These are phyloP conservation scores for Garra rufa DNA, from an alignment of 2,113 vertebrate genomes.

Conservation along the genomic window DNA sequence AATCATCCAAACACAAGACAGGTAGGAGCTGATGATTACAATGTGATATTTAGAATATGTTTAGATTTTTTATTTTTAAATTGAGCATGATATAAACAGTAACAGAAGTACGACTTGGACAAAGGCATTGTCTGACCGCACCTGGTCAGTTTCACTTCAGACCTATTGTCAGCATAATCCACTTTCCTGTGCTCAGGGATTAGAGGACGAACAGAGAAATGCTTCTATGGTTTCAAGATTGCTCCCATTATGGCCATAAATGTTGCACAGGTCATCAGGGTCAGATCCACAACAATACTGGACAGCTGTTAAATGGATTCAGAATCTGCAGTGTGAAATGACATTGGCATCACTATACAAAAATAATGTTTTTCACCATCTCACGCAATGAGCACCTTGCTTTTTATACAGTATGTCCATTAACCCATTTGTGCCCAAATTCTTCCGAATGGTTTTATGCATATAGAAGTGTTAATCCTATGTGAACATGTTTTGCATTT, in stretches of 20 bases:
- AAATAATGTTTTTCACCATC: not conserved
- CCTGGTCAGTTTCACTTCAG: constrained; percentile 21
- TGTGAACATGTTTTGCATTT: too few relatives aligned
- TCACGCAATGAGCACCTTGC: not conserved
- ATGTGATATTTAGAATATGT: constrained; percentile 59
- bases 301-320: not conserved
- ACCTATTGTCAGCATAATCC: constrained; percentile 24
- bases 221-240: constrained; percentile 17
- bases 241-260: constrained; percentile 11
- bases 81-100: constrained; percentile 24
- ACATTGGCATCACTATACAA: not conserved
- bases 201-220: not conserved
- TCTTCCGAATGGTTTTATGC: too few relatives aligned
- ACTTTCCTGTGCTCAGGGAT: not conserved
- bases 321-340: not conserved
- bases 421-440: too few relatives aligned
- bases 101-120: constrained; percentile 11
- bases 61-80: constrained; percentile 27
- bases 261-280: not conserved
- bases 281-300: not conserved
- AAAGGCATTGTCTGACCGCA: constrained; percentile 16
- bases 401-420: not conserved
- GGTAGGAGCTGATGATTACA: constrained; percentile 52
- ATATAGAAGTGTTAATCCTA: too few relatives aligned
- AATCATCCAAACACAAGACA: not conserved